These are phyloP conservation scores for Sander vitreus DNA, from an alignment of 2,113 vertebrate genomes.

Conservation along the genomic window DNA sequence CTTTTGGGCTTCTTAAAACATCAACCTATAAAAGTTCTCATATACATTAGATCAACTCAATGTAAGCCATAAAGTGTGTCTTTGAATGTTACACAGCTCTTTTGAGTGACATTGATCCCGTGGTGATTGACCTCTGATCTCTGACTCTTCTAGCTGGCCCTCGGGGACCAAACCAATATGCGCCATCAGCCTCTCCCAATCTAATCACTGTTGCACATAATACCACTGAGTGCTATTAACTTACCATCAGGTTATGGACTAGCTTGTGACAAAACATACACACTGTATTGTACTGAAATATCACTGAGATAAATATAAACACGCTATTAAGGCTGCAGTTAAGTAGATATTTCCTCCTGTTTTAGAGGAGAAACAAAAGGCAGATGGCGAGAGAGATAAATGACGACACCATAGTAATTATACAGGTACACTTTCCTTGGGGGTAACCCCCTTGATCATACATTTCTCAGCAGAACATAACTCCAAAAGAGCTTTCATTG, in stretches of 20 bases:
- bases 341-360: constrained; percentile 31
- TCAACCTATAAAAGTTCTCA: constrained; percentile 17
- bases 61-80: constrained; percentile 19
- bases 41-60: constrained; percentile 26
- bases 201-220: constrained; percentile 78
- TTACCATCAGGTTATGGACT: constrained; percentile 69
- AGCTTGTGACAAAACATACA: constrained; percentile 48
- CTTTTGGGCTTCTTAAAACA: constrained; percentile 10
- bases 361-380: constrained; percentile 34
- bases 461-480: constrained; percentile 58
- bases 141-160: constrained; percentile 68
- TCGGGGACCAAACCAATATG: constrained; percentile 72
- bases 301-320: constrained; percentile 61
- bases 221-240: constrained; percentile 82
- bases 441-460: constrained; percentile 46
- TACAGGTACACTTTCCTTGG: constrained; percentile 62
- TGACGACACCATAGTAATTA: constrained; percentile 64
- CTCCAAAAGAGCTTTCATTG: constrained; percentile 76
- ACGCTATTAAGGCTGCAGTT: constrained; percentile 40
- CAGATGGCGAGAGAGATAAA: constrained; percentile 38
- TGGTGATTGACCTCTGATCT: constrained; percentile 78
- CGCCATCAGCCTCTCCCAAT: constrained; percentile 75
- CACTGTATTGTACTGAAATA: constrained; percentile 37
- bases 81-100: constrained; percentile 54
- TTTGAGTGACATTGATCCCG: constrained; percentile 78